Percentiles rank a stretch among this genome's conserved stretches.
Evolutionary conservation across 2,113 vertebrate genomes (phyloP).

Genomic region (Sphyrna mokarran): DNA sequence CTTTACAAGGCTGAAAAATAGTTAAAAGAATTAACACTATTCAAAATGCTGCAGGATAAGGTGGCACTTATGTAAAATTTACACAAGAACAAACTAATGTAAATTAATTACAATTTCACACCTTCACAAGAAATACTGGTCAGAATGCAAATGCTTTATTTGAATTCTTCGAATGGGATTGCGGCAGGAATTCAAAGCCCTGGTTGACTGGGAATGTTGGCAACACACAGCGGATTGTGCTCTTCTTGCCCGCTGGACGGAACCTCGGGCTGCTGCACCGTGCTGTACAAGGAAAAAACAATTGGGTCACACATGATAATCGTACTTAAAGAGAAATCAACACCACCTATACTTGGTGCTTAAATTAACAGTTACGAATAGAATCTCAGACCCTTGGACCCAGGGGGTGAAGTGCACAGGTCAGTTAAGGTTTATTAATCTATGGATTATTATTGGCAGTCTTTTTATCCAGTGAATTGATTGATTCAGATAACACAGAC

Average conservation of each 20-base stretch:
- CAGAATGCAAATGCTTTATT: not conserved
- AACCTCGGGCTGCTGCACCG: not conserved
- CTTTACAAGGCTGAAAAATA: not conserved
- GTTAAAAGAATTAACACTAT: not conserved
- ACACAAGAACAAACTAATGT: not conserved
- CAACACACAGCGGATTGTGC: not conserved
- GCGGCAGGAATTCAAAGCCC: not conserved
- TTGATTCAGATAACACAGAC: not conserved
- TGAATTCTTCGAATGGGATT: slow-evolving; percentile 7
- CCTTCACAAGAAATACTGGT: not conserved
- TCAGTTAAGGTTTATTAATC: not conserved
- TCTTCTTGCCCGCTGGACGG: not conserved
- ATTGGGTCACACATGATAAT: not conserved
- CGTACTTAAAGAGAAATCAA: not conserved
- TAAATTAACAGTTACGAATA: not conserved
- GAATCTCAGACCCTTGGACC: not conserved
- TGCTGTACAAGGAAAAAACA: not conserved
- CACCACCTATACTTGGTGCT: not conserved
- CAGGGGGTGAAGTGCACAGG: not conserved
- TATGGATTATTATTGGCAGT: not conserved
- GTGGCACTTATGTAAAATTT: too few relatives aligned
- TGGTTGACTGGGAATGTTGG: not conserved
- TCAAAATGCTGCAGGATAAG: not conserved
- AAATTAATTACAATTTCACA: not conserved
- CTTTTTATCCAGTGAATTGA: not conserved